Base-by-base conservation (phyloP, 1,140 invertebrate genomes). In the Tetramorium parvispinum region DNA sequence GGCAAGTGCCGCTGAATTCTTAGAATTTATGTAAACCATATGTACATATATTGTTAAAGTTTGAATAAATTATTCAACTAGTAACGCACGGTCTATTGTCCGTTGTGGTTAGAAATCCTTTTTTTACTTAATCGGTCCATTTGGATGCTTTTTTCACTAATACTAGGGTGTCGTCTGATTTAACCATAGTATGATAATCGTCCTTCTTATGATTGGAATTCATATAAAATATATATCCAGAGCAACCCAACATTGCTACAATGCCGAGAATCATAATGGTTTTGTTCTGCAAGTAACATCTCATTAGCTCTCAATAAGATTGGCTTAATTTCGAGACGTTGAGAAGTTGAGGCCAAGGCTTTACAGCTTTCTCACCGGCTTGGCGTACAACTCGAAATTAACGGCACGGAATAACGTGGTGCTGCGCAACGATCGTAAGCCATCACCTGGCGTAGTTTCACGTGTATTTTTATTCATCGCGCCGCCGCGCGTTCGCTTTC, bases 341-440 rank as follows among this genome's bases (percentile, higher is more conserved):
- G 49, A 49, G 10, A n/a, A n/a, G n/a, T n/a, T n/a, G n/a, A n/a
- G 0, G 13, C 4, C 49, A 49, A 40, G 59, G 32, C 43, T 5
- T 10, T 11, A 18, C 59, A 53, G 46, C 89, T 2, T 32, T 32
- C 87, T 96, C 96, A 98, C 98, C 87, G 97, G 98, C 95, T 97
- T 97, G 3, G 96, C 96, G 93, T 98, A 98, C 13, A 98, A 94
- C 95, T 98, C 98, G 95, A 97, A 98, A 95, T 98, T 98, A 8
- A 98, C 94, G 24, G 96, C 96, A 91, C 97, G 95, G 93, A 98
- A 98, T 40, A 97, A 95, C 87, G 95, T 96, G 24, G 96, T 97
- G 51, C 96, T 97, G 94, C 94, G 96, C 57, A 98, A 92, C 5
- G 97, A 97, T 73, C 97, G 95, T 82, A 98, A 96, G 32, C 98